Conservation (phyloP, 2,888 invertebrate species). For the Rhogogaster chlorosoma region DNA sequence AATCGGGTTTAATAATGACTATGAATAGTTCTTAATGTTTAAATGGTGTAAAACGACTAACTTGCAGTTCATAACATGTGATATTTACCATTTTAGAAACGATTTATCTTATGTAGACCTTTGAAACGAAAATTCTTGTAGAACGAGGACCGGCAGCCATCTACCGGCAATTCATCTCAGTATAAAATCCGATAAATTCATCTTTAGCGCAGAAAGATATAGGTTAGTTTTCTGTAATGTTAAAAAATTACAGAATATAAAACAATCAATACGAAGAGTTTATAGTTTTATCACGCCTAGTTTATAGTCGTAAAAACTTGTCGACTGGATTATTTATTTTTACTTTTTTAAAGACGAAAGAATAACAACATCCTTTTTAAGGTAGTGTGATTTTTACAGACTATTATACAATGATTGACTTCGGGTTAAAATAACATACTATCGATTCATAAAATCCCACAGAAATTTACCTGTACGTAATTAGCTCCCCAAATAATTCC, state of each 20-base stretch:
- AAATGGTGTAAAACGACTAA: background rate
- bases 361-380: background rate
- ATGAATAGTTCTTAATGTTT: constrained; percentile 34
- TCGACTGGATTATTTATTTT: background rate
- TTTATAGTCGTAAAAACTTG: background rate
- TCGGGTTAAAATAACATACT: background rate
- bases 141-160: constrained; percentile 61
- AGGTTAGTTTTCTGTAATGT: constrained; percentile 26
- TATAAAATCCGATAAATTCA: constrained; percentile 30
- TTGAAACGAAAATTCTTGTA: constrained; percentile 60
- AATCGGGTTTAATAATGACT: constrained; percentile 31
- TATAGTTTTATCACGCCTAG: background rate
- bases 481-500: background rate
- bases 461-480: background rate
- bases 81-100: constrained; percentile 73
- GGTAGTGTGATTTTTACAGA: background rate
- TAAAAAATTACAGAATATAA: background rate
- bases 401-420: constrained; percentile 13
- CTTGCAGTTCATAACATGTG: constrained; percentile 64
- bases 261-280: background rate
- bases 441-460: background rate
- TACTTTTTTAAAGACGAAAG: background rate
- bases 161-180: constrained; percentile 42
- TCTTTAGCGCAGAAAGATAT: background rate
- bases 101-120: constrained; percentile 61